phyloP scores from a whole-genome alignment of 92 coral and sea anemone genomes.

The Porites divaricata region DNA sequence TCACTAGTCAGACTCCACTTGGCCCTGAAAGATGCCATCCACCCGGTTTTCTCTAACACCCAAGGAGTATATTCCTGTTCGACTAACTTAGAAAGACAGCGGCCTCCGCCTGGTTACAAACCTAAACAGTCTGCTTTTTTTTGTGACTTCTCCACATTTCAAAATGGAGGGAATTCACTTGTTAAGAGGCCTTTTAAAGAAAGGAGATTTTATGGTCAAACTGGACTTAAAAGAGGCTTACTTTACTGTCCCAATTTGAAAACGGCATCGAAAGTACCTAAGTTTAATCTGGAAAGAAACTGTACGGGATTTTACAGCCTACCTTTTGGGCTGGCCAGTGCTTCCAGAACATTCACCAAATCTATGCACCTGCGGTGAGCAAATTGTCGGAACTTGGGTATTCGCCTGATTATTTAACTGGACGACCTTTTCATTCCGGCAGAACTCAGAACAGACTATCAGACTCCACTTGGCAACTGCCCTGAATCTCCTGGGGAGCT shows the following conservation, averaged over 20 bases:
- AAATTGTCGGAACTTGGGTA: conserved; percentile 27
- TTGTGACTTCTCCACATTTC: conserved; percentile 39
- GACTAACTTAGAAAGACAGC: conserved; percentile 38
- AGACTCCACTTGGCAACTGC: too few species aligned
- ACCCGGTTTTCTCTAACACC: conserved; percentile 19
- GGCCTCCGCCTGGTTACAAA: conserved; percentile 32
- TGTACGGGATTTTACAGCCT: conserved; percentile 32
- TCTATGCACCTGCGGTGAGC: conserved; percentile 45
- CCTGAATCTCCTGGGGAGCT: too few species aligned
- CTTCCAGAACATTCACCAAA: conserved; percentile 7
- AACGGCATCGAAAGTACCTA: conserved; percentile 21
- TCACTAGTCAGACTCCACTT: conserved; percentile 9
- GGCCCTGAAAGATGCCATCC: conserved; percentile 2
- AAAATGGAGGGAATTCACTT: conserved; percentile 46
- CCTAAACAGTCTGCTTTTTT: conserved; percentile 25
- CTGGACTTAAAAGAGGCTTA: conserved; percentile 58
- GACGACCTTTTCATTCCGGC: too few species aligned
- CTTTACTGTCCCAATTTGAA: conserved; percentile 54
- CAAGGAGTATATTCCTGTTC: not conserved
- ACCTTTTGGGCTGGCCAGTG: conserved; percentile 49
- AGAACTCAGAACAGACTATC: too few species aligned
- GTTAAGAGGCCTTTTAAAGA: too few species aligned
- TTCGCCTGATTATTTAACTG: conserved; percentile 13
- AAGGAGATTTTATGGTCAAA: too few species aligned
- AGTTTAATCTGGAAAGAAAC: conserved; percentile 30